Base-by-base conservation (phyloP, 2,888 invertebrate genomes). In the Acronicta aceris region DNA sequence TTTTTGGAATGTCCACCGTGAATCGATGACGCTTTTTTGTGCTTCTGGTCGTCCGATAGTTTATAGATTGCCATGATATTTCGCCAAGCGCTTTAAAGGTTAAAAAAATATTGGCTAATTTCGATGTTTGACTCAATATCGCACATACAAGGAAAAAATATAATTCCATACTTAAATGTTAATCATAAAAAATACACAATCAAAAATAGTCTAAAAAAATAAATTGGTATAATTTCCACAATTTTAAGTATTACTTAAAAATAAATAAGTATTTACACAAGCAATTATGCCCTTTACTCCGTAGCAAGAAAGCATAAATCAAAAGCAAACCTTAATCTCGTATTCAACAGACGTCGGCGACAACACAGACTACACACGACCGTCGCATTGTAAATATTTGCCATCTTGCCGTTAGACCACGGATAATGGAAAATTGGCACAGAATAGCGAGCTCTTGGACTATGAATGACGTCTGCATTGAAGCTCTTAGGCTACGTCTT, bases 391-490 rank as follows among this genome's bases (percentile, higher is more conserved):
- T 77, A 77, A 77, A 79, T 77, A 77, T 77, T 77, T 78, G 79
- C 76, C 57, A 65, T 71, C 85, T 88, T 86, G 83, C 81, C 81
- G 78, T 81, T 84, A 87, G 82, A 81, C 72, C 65, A 68, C 62
- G 70, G 83, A 86, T 88, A 88, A 88, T 89, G 87, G 89, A 89
- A 89, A 88, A 89, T 90, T 89, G 88, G 84, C 86, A 85, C 81
- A 83, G 86, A 86, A 85, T 83, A 79, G 81, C 78, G 74, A 74
- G 79, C 82, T 83, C 83, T 77, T 86, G 80, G 80, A 81, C 86
- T 86, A 87, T 87, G 83, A 86, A 89, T 88, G 85, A 76, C 82
- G 81, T 78, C 78, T 83, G 80, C 71, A 74, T 71, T 76, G 71
- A 68, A 60, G 62, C 71, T 72, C 71, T 71, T 67, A 67, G 65